These are phyloP conservation scores for Characodon lateralis DNA, from an alignment of 2,797 vertebrate species.

Conservation along the genomic window DNA sequence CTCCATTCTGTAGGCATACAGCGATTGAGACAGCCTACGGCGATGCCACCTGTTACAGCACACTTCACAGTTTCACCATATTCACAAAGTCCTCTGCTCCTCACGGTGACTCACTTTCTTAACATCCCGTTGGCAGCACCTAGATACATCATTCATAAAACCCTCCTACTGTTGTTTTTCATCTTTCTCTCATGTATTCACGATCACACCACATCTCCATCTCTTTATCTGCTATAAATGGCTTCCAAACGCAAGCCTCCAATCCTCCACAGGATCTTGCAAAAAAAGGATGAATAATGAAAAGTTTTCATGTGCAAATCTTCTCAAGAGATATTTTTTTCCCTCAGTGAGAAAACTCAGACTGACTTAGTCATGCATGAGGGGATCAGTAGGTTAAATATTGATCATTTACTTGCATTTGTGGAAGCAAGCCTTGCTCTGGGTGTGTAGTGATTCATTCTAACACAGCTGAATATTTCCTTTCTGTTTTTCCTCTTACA, in stretches of 20 bases:
- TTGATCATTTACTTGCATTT: slow-evolving; percentile 35
- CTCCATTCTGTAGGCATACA: slow-evolving; percentile 58
- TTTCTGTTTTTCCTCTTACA: slow-evolving; percentile 9
- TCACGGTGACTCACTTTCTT: slow-evolving; percentile 69
- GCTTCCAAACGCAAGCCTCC: slow-evolving; percentile 26
- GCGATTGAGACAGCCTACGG: slow-evolving; percentile 66
- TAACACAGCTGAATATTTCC: slow-evolving; percentile 5
- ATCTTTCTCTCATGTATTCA: slow-evolving; percentile 14
- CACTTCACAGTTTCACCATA: slow-evolving; percentile 72
- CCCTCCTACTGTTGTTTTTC: slow-evolving; percentile 26
- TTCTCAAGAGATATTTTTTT: slow-evolving; percentile 28
- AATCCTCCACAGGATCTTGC: slow-evolving; percentile 15
- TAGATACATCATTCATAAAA: slow-evolving; percentile 37
- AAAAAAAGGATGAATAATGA: slow-evolving; percentile 12
- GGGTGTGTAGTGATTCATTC: slow-evolving; percentile 39
- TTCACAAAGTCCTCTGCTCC: slow-evolving; percentile 53
- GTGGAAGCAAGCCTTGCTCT: slow-evolving; percentile 31
- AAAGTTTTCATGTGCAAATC: slow-evolving; percentile 9
- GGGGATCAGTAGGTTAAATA: slow-evolving; percentile 29
- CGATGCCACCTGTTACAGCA: slow-evolving; percentile 75
- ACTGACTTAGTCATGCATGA: slow-evolving; percentile 46
- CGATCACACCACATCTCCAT: slow-evolving; percentile 22
- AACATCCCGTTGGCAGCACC: slow-evolving; percentile 53
- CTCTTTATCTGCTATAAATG: slow-evolving; percentile 25
- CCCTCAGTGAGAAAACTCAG: not conserved